Percentiles rank a stretch among this genome's conserved stretches.
These are phyloP conservation scores for Acanthurus leucopareius DNA, from an alignment of 2,797 vertebrate genomes.

Conservation along the genomic window DNA sequence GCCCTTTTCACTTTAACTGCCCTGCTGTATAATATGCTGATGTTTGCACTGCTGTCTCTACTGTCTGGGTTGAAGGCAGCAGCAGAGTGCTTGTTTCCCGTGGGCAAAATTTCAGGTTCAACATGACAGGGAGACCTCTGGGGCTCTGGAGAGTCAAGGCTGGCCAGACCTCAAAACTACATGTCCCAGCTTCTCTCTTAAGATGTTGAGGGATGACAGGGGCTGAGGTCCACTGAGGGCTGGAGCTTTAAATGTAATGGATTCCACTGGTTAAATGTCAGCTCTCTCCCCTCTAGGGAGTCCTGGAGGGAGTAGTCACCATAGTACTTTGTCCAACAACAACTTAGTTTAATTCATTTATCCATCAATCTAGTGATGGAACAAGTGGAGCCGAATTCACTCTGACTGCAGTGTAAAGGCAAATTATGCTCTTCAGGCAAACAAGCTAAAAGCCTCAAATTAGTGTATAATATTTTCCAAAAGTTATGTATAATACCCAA, in stretches of 20 bases:
- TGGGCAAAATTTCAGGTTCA: constrained; percentile 43
- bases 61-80: constrained; percentile 20
- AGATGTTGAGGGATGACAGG: constrained; percentile 32
- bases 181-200: constrained; percentile 29
- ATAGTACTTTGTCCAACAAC: constrained; percentile 33
- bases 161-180: constrained; percentile 41
- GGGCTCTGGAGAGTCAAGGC: constrained; percentile 32
- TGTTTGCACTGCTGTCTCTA: constrained; percentile 30
- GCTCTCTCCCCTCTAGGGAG: constrained; percentile 30
- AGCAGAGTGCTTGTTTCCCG: constrained; percentile 17
- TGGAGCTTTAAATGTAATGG: constrained; percentile 43
- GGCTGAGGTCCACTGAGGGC: constrained; percentile 35
- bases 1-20: constrained; percentile 72
- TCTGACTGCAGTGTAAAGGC: constrained; percentile 34
- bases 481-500: constrained; percentile 47
- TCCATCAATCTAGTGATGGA: constrained; percentile 23
- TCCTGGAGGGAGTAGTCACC: constrained; percentile 33
- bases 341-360: constrained; percentile 43
- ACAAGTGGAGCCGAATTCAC: constrained; percentile 48
- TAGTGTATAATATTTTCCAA: constrained; percentile 44
- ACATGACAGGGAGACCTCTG: constrained; percentile 33
- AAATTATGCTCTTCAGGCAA: constrained; percentile 64
- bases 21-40: constrained; percentile 54
- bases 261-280: constrained; percentile 53
- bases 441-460: constrained; percentile 66